phyloP scores from a whole-genome alignment of 1,140 invertebrate species.

The Ctenoplectra terminalis region DNA sequence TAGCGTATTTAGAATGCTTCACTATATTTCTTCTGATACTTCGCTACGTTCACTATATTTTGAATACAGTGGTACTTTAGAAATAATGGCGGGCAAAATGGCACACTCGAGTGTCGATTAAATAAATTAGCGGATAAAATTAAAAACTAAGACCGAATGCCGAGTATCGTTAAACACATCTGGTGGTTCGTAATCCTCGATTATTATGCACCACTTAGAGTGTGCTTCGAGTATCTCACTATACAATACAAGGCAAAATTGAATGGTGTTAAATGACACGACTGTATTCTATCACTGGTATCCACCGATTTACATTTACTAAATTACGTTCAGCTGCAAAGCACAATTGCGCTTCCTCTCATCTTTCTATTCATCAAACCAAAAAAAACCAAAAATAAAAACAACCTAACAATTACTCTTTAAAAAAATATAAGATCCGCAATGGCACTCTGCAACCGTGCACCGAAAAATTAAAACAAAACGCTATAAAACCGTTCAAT shows the following conservation, averaged over 20 bases:
- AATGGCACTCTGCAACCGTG: background rate
- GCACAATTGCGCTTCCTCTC: background rate
- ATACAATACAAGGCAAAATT: conserved; percentile 11
- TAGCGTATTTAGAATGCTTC: too few species aligned
- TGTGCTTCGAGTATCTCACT: conserved; percentile 32
- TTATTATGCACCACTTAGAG: conserved; percentile 9
- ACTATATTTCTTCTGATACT: background rate
- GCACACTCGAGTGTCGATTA: conserved; percentile 24
- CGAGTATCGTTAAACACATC: background rate
- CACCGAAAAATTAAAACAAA: background rate
- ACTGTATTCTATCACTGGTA: background rate
- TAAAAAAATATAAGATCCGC: too few species aligned
- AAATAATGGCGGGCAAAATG: background rate
- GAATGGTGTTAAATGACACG: conserved; percentile 7
- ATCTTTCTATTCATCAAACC: background rate
- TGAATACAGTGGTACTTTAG: background rate
- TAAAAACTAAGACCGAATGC: background rate
- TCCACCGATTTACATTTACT: background rate
- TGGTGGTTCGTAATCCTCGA: conserved; percentile 14
- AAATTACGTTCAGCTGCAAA: background rate
- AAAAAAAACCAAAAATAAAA: too few species aligned
- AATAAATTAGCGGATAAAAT: conserved; percentile 25
- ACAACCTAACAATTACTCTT: too few species aligned
- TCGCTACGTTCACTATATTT: background rate
- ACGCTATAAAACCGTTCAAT: background rate